Conservation (phyloP, 2,797 vertebrate genomes). For the Trachops cirrhosus region DNA sequence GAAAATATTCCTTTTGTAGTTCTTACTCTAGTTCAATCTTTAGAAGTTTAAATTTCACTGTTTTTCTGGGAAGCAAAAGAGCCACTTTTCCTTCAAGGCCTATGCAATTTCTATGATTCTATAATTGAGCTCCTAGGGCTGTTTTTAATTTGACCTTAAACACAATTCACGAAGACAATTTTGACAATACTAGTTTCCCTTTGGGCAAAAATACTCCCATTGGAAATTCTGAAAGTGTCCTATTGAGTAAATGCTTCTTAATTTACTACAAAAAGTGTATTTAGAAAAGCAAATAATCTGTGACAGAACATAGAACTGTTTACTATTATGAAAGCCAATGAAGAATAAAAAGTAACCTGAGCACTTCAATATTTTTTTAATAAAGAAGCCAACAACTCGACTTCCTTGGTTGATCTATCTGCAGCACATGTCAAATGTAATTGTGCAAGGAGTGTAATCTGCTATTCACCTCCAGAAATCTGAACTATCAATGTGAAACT, state of each 20-base stretch:
- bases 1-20: constrained; percentile 34
- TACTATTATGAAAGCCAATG: constrained; percentile 50
- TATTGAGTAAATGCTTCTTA: constrained; percentile 58
- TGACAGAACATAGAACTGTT: constrained; percentile 25
- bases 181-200: constrained; percentile 59
- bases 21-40: constrained; percentile 31
- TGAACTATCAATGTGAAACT: background rate
- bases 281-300: constrained; percentile 63
- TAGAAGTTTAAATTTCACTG: constrained; percentile 40
- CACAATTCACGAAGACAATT: constrained; percentile 54
- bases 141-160: constrained; percentile 69
- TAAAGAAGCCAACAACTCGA: constrained; percentile 40
- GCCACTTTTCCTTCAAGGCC: constrained; percentile 63
- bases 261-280: constrained; percentile 60
- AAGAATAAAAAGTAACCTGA: constrained; percentile 54
- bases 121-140: constrained; percentile 51
- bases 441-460: background rate
- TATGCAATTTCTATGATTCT: constrained; percentile 70
- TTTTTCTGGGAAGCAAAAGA: constrained; percentile 65
- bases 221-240: constrained; percentile 61
- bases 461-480: constrained; percentile 18
- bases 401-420: constrained; percentile 31
- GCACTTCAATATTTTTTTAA: background rate
- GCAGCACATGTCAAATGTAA: constrained; percentile 8
- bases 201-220: constrained; percentile 56